phyloP scores from a whole-genome alignment of 2,888 invertebrate species.

The Noctua janthe region DNA sequence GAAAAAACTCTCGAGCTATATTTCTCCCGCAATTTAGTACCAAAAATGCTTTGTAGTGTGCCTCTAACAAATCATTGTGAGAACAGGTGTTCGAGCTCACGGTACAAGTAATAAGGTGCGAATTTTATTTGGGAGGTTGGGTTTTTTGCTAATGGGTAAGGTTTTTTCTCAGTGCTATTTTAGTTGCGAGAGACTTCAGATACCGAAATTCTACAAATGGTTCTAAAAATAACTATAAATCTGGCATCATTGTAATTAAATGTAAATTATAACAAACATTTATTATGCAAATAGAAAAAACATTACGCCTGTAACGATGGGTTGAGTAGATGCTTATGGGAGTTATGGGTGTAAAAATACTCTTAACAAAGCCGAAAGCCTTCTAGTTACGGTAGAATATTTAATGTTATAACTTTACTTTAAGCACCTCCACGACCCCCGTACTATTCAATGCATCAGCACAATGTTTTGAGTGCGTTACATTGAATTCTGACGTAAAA shows the following conservation, averaged over 20 bases:
- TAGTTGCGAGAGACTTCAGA: not conserved
- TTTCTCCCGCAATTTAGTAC: slow-evolving; percentile 1
- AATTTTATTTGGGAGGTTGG: not conserved
- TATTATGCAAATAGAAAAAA: too few relatives aligned
- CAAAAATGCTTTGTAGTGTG: not conserved
- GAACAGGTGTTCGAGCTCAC: slow-evolving; percentile 26
- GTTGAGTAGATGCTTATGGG: too few relatives aligned
- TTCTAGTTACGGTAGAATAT: too few relatives aligned
- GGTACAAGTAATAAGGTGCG: not conserved
- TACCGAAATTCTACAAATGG: not conserved
- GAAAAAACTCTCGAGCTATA: not conserved
- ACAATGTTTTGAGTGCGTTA: too few relatives aligned
- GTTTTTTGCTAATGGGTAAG: not conserved
- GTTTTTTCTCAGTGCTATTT: not conserved
- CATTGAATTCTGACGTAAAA: too few relatives aligned
- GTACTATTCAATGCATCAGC: too few relatives aligned
- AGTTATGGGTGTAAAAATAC: too few relatives aligned
- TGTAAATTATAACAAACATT: too few relatives aligned
- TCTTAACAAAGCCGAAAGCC: too few relatives aligned
- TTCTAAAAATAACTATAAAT: not conserved
- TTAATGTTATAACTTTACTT: too few relatives aligned
- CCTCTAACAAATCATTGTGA: slow-evolving; percentile 21
- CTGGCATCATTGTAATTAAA: not conserved
- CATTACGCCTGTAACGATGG: too few relatives aligned
- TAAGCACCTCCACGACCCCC: too few relatives aligned